Evolutionary conservation across 2,888 invertebrate genomes (phyloP), one percentile per base, ranked within the genome.

Genomic region (Acleris cristana): DNA sequence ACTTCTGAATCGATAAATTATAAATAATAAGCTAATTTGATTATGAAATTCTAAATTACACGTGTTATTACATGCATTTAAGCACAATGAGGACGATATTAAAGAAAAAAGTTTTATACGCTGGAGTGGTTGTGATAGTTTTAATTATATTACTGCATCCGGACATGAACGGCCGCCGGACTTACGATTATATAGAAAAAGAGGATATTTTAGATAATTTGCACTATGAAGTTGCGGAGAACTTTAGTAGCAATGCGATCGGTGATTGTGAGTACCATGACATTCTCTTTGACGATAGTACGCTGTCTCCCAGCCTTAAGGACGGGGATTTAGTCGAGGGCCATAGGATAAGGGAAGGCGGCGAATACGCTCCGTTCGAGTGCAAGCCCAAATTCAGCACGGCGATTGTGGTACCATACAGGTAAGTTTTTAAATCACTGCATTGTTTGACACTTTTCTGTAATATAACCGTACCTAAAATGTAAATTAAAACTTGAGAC

Each of bases 351-450:
- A 84, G 71, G 72, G 87, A 88, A 74, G 92, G 92, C 53, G 92
- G 92, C 3, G 92, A 90, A 76, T 90, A 86, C 69, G 75, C 83
- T 12, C 92, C 92, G 3, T 73, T 77, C 45, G 84, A 89, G 10
- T 92, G 92, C 71, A 87, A 83, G 73, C 88, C 94, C n/a, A 87
- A 89, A 64, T 94, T 92, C 79, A 96, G 96, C 80, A 95, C 96
- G 19, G 98, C 98, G 30, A 94, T 98, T 57, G 95, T 98, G 77
- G 94, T 98, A 68, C 98, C 98, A 2, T 97, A 96, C 82, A 84
- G 89, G 91, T 91, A 73, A 76, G 76, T 54, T 18, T 56, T 30
- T 1, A 54, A 54, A 48, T 18, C 7, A 48, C 48, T n/a, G 18
- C 18, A 16, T 48, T n/a, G 2, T 14, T 6, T 45, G 0, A 26